phyloP scores from a whole-genome alignment of 2,888 invertebrate species.

The Drosophila eohydei region DNA sequence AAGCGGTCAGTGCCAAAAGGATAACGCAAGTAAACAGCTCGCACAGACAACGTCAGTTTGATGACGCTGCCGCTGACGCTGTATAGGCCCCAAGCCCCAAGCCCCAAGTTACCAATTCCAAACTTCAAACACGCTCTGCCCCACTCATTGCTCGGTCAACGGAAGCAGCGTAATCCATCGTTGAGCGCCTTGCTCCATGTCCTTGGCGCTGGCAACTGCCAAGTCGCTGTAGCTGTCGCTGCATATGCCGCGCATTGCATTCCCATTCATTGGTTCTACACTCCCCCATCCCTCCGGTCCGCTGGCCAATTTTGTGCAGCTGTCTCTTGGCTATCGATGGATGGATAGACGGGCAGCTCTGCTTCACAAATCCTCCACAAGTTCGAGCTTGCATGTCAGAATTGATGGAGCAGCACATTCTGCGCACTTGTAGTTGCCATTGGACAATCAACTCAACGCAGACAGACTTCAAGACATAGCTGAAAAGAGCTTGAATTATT shows the following conservation, averaged over 20 bases:
- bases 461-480: slow-evolving; percentile 1
- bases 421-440: not conserved
- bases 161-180: slow-evolving; percentile 74
- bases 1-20: slow-evolving; percentile 72
- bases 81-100: slow-evolving; percentile 30
- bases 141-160: slow-evolving; percentile 34
- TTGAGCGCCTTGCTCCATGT: slow-evolving; percentile 64
- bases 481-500: not conserved
- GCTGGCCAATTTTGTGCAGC: slow-evolving; percentile 56
- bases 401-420: slow-evolving; percentile 49
- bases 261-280: slow-evolving; percentile 32
- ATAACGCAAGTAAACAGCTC: slow-evolving; percentile 64
- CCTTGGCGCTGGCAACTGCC: slow-evolving; percentile 44
- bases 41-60: slow-evolving; percentile 57
- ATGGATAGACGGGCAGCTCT: slow-evolving; percentile 40
- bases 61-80: slow-evolving; percentile 52
- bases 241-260: slow-evolving; percentile 59
- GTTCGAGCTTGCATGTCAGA: slow-evolving; percentile 30
- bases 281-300: slow-evolving; percentile 1
- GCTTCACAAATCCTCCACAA: slow-evolving; percentile 41
- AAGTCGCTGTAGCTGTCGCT: slow-evolving; percentile 29
- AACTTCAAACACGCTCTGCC: not conserved
- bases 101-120: not conserved
- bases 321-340: slow-evolving; percentile 60
- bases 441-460: slow-evolving; percentile 11